Conservation (phyloP, 1,140 invertebrate species). For the Plutomurus gul region DNA sequence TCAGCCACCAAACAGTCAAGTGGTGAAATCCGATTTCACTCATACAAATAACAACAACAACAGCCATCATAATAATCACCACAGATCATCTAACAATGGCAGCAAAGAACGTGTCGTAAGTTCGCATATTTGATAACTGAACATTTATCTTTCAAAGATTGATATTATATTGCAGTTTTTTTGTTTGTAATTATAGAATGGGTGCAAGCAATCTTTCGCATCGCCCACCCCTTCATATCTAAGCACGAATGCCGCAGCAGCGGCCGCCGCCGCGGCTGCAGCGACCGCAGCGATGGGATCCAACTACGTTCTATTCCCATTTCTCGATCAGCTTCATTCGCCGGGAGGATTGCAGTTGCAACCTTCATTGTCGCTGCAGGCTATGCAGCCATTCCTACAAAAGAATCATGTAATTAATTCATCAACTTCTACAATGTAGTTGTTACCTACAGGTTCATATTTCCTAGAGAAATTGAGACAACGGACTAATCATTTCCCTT, state of each 20-base stretch:
- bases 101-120: not conserved
- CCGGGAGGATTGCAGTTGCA: conserved; percentile 57
- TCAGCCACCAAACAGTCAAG: not conserved
- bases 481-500: not conserved
- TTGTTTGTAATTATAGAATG: conserved; percentile 40
- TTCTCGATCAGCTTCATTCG: conserved; percentile 62
- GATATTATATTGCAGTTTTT: not conserved
- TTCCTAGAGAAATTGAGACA: not conserved
- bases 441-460: not conserved
- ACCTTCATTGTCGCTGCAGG: conserved; percentile 55
- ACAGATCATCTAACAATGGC: not conserved
- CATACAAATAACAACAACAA: conserved; percentile 7
- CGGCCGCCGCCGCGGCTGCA: conserved; percentile 63
- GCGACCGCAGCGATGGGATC: conserved; percentile 58
- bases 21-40: not conserved
- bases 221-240: conserved; percentile 54
- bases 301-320: conserved; percentile 66
- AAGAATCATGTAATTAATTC: conserved; percentile 51
- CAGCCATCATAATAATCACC: not conserved
- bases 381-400: conserved; percentile 57
- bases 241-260: conserved; percentile 56
- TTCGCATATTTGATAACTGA: too few species aligned
- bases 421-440: conserved; percentile 54
- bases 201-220: conserved; percentile 54
- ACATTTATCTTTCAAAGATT: too few species aligned